Evolutionary conservation across 2,797 vertebrate genomes (phyloP).

Genomic region (Corythornis leucogaster): DNA sequence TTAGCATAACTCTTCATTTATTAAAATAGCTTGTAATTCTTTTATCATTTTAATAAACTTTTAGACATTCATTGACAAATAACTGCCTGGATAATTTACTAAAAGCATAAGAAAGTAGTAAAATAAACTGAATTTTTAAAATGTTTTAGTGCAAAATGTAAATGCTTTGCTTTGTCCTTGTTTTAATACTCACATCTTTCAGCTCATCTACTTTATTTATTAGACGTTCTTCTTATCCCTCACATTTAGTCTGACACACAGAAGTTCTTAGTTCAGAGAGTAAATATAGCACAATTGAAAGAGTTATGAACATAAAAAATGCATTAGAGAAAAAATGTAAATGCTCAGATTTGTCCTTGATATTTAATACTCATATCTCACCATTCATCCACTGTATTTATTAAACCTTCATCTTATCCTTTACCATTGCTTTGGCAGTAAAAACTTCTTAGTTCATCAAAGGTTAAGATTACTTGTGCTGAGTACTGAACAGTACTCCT

Average conservation of each 20-base stretch:
- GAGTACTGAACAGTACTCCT: neutral
- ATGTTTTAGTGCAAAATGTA: constrained; percentile 1
- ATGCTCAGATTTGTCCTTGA: constrained; percentile 24
- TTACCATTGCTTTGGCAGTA: neutral
- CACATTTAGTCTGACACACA: neutral
- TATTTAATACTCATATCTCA: constrained; percentile 2
- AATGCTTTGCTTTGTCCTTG: constrained; percentile 46
- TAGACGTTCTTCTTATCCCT: constrained; percentile 41
- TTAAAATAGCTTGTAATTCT: neutral
- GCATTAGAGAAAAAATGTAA: constrained; percentile 34
- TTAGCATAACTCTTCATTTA: neutral
- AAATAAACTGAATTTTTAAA: neutral
- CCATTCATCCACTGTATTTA: neutral
- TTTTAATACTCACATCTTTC: constrained; percentile 15
- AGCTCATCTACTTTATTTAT: constrained; percentile 51
- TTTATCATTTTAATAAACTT: neutral
- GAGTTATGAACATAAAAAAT: constrained; percentile 52
- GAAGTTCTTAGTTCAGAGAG: constrained; percentile 49
- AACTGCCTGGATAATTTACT: neutral
- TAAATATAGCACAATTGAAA: constrained; percentile 37
- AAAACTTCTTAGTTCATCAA: constrained; percentile 25
- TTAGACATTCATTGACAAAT: neutral
- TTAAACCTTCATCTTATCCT: constrained; percentile 15
- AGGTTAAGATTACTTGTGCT: neutral
- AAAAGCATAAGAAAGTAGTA: neutral